Evolutionary conservation across 2,113 vertebrate species (phyloP).

Genomic region (Lophochroa leadbeateri): DNA sequence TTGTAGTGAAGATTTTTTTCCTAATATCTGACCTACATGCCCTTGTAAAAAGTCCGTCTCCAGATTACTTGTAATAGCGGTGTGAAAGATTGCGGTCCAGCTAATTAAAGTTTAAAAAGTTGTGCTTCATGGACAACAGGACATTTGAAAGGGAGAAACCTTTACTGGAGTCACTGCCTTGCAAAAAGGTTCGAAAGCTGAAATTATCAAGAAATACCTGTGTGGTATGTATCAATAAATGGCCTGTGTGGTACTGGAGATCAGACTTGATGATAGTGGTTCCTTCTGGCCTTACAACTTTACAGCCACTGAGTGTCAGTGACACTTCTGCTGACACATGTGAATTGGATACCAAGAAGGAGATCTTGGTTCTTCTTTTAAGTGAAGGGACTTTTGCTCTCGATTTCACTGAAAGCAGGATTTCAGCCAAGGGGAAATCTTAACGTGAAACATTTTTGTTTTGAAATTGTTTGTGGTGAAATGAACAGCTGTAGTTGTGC

Average conservation of each 20-base stretch:
- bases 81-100: background rate
- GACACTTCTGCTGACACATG: background rate
- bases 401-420: background rate
- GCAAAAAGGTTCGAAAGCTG: background rate
- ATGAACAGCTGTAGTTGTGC: background rate
- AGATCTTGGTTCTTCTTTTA: background rate
- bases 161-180: background rate
- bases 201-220: background rate
- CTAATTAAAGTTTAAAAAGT: background rate
- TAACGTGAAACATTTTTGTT: background rate
- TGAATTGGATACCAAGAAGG: background rate
- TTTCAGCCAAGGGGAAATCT: constrained; percentile 21
- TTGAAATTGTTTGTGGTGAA: background rate
- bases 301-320: background rate
- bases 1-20: background rate
- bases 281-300: background rate
- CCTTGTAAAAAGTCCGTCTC: background rate
- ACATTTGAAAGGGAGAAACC: background rate
- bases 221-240: background rate
- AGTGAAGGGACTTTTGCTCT: background rate
- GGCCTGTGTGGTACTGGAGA: background rate
- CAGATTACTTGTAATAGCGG: background rate
- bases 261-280: background rate
- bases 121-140: background rate
- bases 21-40: background rate